These are phyloP conservation scores for Proteles cristata DNA, from an alignment of 2,113 vertebrate species.

Conservation along the genomic window DNA sequence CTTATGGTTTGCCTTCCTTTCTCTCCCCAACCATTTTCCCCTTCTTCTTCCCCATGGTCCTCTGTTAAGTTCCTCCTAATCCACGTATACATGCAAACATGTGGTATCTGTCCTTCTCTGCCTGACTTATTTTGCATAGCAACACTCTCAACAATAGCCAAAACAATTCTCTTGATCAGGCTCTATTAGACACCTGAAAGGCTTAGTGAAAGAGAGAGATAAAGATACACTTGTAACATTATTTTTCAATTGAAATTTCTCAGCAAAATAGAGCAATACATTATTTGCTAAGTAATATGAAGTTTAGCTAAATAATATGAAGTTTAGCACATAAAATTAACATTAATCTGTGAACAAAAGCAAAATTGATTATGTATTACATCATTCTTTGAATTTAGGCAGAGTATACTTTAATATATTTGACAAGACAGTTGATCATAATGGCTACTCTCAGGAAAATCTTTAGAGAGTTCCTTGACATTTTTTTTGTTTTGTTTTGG, in stretches of 20 bases:
- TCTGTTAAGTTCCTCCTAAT: too few relatives aligned
- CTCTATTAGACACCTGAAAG: background rate
- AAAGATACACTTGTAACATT: background rate
- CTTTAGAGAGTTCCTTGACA: background rate
- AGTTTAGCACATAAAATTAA: background rate
- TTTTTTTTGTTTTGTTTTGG: background rate
- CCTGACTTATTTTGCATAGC: too few relatives aligned
- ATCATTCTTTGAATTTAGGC: background rate
- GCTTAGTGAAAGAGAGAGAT: background rate
- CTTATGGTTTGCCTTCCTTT: too few relatives aligned
- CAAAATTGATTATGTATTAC: background rate
- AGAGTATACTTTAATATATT: background rate
- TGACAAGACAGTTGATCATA: background rate
- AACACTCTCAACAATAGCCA: too few relatives aligned
- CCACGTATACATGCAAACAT: too few relatives aligned
- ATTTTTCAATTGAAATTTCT: background rate
- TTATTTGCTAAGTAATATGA: background rate
- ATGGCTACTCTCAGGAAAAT: background rate
- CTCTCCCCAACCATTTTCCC: too few relatives aligned
- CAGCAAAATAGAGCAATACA: background rate
- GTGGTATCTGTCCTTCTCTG: too few relatives aligned
- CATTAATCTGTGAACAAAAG: background rate
- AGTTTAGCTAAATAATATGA: background rate
- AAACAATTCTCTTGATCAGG: background rate
- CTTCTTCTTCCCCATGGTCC: too few relatives aligned